phyloP scores from a whole-genome alignment of 2,113 vertebrate genomes.

The Willisornis vidua region DNA sequence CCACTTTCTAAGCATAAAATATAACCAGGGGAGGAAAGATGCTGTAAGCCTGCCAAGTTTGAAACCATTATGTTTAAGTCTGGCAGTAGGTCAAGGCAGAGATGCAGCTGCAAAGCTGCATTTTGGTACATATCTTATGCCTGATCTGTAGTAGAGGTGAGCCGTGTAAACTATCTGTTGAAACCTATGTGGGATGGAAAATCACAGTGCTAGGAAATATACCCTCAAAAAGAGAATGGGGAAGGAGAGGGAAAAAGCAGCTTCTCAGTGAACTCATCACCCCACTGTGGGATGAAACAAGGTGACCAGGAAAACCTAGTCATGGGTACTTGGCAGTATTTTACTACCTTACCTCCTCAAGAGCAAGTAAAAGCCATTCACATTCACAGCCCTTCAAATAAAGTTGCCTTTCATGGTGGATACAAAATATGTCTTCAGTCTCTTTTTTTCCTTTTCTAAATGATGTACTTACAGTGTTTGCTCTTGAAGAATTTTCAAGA shows the following conservation, averaged over 20 bases:
- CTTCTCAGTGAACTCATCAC: background rate
- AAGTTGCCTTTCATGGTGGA: background rate
- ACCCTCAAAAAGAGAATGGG: background rate
- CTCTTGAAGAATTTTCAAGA: background rate
- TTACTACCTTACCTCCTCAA: background rate
- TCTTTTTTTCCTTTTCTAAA: background rate
- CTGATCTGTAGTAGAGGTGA: background rate
- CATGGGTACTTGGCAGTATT: background rate
- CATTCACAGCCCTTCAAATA: background rate
- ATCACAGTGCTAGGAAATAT: background rate
- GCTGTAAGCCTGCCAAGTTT: background rate
- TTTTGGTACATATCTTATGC: background rate
- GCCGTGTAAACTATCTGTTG: background rate
- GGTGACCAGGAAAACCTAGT: background rate
- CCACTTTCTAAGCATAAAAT: background rate
- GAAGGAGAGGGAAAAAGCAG: background rate
- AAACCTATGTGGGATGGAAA: background rate
- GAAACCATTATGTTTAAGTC: background rate
- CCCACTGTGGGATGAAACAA: background rate
- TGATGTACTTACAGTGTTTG: background rate
- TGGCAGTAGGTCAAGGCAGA: background rate
- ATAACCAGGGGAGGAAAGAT: background rate
- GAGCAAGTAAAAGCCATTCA: background rate
- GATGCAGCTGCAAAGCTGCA: background rate
- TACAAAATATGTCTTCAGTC: background rate